Evolutionary conservation across 2,888 invertebrate species (phyloP).

Genomic region (Arrhopalites spinosus): DNA sequence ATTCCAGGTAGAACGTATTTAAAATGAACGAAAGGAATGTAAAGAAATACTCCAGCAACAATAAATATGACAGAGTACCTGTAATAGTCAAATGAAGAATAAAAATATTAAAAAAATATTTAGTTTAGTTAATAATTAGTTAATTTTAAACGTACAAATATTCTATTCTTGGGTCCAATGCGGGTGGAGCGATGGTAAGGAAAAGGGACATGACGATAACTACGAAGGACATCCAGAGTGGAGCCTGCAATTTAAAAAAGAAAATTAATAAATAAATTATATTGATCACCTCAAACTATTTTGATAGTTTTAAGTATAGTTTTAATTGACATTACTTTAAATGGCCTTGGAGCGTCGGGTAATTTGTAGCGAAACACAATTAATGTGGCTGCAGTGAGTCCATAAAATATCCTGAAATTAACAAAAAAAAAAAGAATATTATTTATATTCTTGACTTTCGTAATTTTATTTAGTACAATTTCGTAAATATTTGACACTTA

Average conservation of each 20-base stretch:
- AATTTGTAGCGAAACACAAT: constrained; percentile 91
- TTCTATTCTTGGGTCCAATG: constrained; percentile 60
- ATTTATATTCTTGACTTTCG: neutral
- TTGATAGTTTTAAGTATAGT: too few relatives aligned
- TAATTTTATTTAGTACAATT: neutral
- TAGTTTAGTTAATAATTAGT: too few relatives aligned
- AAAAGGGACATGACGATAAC: constrained; percentile 60
- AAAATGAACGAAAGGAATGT: constrained; percentile 61
- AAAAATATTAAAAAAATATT: too few relatives aligned
- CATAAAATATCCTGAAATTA: constrained; percentile 77
- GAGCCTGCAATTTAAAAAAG: constrained; percentile 60
- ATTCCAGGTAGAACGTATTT: constrained; percentile 57
- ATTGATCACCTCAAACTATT: neutral
- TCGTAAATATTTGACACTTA: neutral
- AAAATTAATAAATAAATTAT: constrained; percentile 43
- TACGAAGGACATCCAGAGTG: constrained; percentile 59
- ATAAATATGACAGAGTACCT: constrained; percentile 60
- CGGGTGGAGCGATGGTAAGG: constrained; percentile 61
- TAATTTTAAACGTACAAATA: constrained; percentile 57
- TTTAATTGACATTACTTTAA: constrained; percentile 72
- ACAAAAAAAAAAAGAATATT: neutral
- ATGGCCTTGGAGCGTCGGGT: constrained; percentile 88
- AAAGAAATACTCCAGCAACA: constrained; percentile 61
- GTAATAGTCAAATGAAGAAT: too few relatives aligned
- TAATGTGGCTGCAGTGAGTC: constrained; percentile 88